phyloP scores from a whole-genome alignment of 2,113 vertebrate species.

The Neogobius melanostomus region DNA sequence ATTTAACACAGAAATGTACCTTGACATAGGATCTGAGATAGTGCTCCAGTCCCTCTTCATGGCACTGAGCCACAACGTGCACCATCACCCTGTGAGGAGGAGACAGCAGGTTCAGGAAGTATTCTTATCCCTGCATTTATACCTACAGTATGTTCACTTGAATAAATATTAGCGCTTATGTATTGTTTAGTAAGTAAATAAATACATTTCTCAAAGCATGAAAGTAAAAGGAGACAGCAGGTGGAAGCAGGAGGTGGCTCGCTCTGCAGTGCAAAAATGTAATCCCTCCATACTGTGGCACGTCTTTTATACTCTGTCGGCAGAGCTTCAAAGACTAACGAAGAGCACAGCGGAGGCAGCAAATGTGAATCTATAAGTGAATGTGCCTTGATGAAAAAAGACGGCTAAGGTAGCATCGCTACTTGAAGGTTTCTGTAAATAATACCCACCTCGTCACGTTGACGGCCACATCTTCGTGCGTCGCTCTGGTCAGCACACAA shows the following conservation, averaged over 20 bases:
- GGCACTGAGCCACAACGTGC: conserved; percentile 96
- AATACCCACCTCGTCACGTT: conserved; percentile 87
- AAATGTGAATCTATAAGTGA: conserved; percentile 13
- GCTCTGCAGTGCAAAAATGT: background rate
- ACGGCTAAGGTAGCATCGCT: background rate
- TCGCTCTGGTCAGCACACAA: conserved; percentile 87
- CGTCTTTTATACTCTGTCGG: conserved; percentile 22
- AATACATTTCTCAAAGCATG: background rate
- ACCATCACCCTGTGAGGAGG: conserved; percentile 88
- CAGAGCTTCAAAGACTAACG: conserved; percentile 30
- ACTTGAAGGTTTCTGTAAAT: background rate
- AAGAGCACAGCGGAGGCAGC: background rate
- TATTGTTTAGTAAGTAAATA: too few species aligned
- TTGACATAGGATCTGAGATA: conserved; percentile 95
- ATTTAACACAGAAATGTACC: conserved; percentile 68
- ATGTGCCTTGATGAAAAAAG: background rate
- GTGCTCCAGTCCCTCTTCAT: conserved; percentile 94
- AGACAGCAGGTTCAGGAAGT: background rate
- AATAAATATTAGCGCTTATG: too few species aligned
- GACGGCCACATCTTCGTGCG: conserved; percentile 91
- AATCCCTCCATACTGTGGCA: background rate
- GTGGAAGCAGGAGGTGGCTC: background rate
- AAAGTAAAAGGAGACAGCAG: background rate
- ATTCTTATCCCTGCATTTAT: too few species aligned
- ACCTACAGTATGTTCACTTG: too few species aligned